A percentile compares a stretch with the other conserved stretches of the same genome.
Conservation (phyloP, 2,888 invertebrate species). For the Cynaeus angustus region DNA sequence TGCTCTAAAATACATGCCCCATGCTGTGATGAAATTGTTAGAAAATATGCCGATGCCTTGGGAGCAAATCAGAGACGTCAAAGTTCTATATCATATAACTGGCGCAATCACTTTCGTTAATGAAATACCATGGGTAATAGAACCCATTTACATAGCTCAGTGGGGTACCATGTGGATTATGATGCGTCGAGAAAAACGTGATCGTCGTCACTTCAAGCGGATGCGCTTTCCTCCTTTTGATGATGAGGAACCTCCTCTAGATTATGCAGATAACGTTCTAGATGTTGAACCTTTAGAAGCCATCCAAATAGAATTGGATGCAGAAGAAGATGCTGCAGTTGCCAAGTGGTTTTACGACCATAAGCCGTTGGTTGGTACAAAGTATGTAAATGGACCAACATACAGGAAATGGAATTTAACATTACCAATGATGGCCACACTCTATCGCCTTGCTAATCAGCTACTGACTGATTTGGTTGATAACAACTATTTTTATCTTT, state of each 20-base stretch:
- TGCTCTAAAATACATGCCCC: slow-evolving; percentile 99
- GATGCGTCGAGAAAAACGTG: slow-evolving; percentile 99
- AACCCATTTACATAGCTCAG: slow-evolving; percentile 99
- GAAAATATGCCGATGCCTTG: slow-evolving; percentile 99
- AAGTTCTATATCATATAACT: slow-evolving; percentile 98
- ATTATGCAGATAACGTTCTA: slow-evolving; percentile 99
- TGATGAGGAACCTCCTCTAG: slow-evolving; percentile 99
- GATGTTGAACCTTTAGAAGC: slow-evolving; percentile 99
- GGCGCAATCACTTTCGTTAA: slow-evolving; percentile 99
- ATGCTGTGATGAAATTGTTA: slow-evolving; percentile 97
- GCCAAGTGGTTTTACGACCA: slow-evolving; percentile 99
- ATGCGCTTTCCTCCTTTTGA: slow-evolving; percentile 99
- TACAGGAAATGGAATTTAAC: slow-evolving; percentile 97
- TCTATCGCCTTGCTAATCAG: slow-evolving; percentile 98
- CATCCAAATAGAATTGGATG: slow-evolving; percentile 97
- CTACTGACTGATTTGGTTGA: slow-evolving; percentile 98
- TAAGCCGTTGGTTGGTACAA: slow-evolving; percentile 94
- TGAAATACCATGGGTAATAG: slow-evolving; percentile 99
- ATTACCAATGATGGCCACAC: slow-evolving; percentile 97
- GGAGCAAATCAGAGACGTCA: slow-evolving; percentile 99
- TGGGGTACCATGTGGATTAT: slow-evolving; percentile 99
- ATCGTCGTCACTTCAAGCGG: slow-evolving; percentile 98
- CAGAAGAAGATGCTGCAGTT: slow-evolving; percentile 93
- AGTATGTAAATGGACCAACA: slow-evolving; percentile 95
- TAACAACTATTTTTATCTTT: slow-evolving; percentile 98